Conservation (phyloP, 2,888 invertebrate species). For the Lepas anatifera region DNA sequence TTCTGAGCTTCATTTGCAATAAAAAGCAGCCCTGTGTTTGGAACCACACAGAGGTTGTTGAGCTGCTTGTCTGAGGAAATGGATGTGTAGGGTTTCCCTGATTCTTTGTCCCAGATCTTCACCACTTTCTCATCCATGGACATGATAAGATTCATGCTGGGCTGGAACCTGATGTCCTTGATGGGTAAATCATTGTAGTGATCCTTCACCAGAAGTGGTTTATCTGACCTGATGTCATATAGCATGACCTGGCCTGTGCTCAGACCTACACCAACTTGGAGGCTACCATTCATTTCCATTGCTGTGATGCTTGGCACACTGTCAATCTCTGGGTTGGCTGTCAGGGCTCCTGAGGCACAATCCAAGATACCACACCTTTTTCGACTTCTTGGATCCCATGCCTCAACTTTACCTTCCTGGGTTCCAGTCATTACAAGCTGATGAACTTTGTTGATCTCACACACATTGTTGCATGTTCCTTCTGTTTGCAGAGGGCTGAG, state of each 20-base stretch:
- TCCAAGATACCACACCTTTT: constrained; percentile 67
- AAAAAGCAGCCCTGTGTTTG: constrained; percentile 79
- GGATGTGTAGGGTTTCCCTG: constrained; percentile 80
- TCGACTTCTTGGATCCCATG: constrained; percentile 85
- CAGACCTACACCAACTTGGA: constrained; percentile 70
- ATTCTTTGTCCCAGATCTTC: constrained; percentile 25
- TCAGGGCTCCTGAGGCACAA: constrained; percentile 54
- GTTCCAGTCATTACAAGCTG: constrained; percentile 76
- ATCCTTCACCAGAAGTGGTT: constrained; percentile 81
- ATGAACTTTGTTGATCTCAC: constrained; percentile 66
- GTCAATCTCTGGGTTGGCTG: constrained; percentile 37
- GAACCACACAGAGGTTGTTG: constrained; percentile 85
- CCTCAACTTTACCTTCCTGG: constrained; percentile 82
- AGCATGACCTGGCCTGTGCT: constrained; percentile 84
- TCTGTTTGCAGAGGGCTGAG: constrained; percentile 67
- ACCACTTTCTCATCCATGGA: constrained; percentile 72
- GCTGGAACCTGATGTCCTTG: constrained; percentile 71
- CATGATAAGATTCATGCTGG: constrained; percentile 58
- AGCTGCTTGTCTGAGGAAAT: constrained; percentile 65
- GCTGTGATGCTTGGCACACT: constrained; percentile 34
- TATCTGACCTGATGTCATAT: constrained; percentile 85
- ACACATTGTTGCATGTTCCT: constrained; percentile 37
- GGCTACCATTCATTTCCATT: constrained; percentile 32
- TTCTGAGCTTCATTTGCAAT: constrained; percentile 90
- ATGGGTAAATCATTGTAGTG: constrained; percentile 90